Evolutionary conservation across 2,888 invertebrate genomes (phyloP), one percentile per base, ranked within the genome.

Genomic region (Abrostola triplasia): DNA sequence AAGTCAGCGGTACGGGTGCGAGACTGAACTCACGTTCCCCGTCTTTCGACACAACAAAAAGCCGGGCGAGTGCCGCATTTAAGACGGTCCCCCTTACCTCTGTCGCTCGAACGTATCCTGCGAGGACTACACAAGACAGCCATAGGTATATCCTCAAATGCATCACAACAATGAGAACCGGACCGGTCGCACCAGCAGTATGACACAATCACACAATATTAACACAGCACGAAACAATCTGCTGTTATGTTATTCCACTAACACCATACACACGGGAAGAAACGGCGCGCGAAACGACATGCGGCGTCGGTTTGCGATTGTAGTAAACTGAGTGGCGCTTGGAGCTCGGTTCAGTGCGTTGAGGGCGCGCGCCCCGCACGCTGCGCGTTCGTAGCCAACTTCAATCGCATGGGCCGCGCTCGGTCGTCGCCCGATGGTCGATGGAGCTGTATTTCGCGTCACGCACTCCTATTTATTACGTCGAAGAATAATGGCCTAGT

Each of bases 81-180:
- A 92, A 93, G 92, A 92, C 90, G 89, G 89, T 87, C 89, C 90
- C 92, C 95, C 96, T 96, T 95, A 97, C 97, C 96, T 96, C 96
- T 95, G 95, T 95, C 93, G 96, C 96, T 95, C 96, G 95, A 93
- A 96, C 96, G 95, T 96, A 96, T 95, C 96, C 96, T 91, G 96
- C 93, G 90, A 96, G 95, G 95, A 96, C 95, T 94, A 96, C 96
- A 95, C 96, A 96, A 95, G 96, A 96, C 95, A 96, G 94, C 95
- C 96, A 95, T 95, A 96, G 94, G 91, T 95, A 96, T 96, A 96
- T 96, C 96, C 96, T 96, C 92, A 96, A 96, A 96, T 96, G 95
- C 97, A 97, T 97, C 95, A 96, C 96, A 95, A 95, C 92, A 93
- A 91, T 85, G 87, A 88, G 86, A 89, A 86, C 86, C 79, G 88